Conservation (phyloP, 2,888 invertebrate genomes). For the Unio pictorum region DNA sequence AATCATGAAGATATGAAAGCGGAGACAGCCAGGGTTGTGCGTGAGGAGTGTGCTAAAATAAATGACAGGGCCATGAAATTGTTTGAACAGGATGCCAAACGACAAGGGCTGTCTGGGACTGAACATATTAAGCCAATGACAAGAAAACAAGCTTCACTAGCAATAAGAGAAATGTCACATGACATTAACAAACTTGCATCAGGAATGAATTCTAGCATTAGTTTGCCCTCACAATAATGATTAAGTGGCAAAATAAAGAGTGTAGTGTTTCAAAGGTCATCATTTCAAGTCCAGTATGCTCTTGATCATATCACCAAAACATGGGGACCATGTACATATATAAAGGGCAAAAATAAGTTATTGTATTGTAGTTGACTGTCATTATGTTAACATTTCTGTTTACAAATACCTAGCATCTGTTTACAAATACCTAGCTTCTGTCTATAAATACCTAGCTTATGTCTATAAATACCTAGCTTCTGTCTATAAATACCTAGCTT, state of each 20-base stretch:
- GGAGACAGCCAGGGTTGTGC: conserved; percentile 22
- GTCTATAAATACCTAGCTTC: too few relatives aligned
- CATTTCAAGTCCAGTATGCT: background rate
- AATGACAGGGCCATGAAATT: conserved; percentile 26
- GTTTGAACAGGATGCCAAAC: conserved; percentile 29
- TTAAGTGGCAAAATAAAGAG: background rate
- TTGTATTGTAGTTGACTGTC: too few relatives aligned
- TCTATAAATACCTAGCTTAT: too few relatives aligned
- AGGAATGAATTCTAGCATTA: conserved; percentile 2
- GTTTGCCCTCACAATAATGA: background rate
- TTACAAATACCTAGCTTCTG: too few relatives aligned
- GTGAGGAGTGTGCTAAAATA: conserved; percentile 30
- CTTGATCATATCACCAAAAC: background rate
- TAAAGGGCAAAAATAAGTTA: too few relatives aligned
- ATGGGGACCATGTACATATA: background rate
- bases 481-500: too few relatives aligned
- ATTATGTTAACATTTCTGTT: too few relatives aligned
- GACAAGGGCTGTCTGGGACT: conserved; percentile 18
- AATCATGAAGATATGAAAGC: conserved; percentile 28
- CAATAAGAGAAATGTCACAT: conserved; percentile 20
- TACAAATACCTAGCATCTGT: too few relatives aligned
- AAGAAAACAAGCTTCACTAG: conserved; percentile 13
- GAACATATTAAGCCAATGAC: conserved; percentile 25
- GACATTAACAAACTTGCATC: conserved; percentile 25
- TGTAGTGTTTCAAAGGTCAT: background rate